Base-by-base conservation (phyloP, 2,797 vertebrate species). In the Spinus pinus region DNA sequence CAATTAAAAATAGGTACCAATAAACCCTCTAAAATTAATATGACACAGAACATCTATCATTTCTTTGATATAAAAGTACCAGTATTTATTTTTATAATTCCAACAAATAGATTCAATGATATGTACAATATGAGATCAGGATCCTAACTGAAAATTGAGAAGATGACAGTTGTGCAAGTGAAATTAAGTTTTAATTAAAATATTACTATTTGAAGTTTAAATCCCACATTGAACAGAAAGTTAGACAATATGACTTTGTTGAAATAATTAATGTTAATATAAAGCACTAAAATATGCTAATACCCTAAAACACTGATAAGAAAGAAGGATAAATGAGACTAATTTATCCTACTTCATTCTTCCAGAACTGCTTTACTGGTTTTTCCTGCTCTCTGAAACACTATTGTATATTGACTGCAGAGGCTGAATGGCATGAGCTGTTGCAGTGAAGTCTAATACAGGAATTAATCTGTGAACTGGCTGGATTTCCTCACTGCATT, bases 261-360 rank as follows among this genome's bases (percentile, higher is more conserved):
- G 81, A 97, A 96, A 96, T 92, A 96, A 90, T 91, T 83, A 54
- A 95, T 81, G 81, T 57, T 95, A 94, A 96, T 87, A 31, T 51
- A 75, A 96, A 97, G 94, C 75, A 95, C 73, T 83, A 78, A 90
- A 94, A 95, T 96, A 97, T 79, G 81, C 65, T 96, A 97, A 97
- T 95, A 93, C 4, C 25, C 56, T 80, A 88, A 92, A 92, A 80
- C 57, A 71, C 24, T 66, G 85, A 95, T 96, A 94, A 97, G 96
- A 96, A 83, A 72, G 86, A 86, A 97, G 86, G 72, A 74, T 90
- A 89, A 72, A 90, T 17, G 15, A 88, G 65, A 49, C 82, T 96
- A 94, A 96, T 96, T 95, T 90, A 94, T 90, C 80, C 83, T 90
- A 72, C 77, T 94, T 97, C 94, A 88, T 90, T 96, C 87, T 94